A percentile compares a stretch with the other conserved stretches of the same genome.
These are phyloP conservation scores for Montipora capricornis DNA, from an alignment of 64 coral and sea anemone genomes.

Conservation along the genomic window DNA sequence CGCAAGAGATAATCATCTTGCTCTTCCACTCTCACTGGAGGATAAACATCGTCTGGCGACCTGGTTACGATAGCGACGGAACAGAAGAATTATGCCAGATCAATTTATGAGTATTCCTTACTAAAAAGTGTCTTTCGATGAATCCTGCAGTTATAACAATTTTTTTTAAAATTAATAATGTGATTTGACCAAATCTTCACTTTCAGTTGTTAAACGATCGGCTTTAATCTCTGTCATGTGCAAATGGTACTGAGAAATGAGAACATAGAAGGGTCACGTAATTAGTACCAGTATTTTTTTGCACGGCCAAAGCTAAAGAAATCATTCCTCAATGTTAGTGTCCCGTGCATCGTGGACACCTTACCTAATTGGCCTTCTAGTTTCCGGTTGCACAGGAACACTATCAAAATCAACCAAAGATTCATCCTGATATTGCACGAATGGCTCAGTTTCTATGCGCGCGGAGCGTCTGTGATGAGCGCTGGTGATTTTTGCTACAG, in stretches of 20 bases:
- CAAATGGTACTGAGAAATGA: too few species aligned
- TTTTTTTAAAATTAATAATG: too few species aligned
- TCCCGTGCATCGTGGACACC: background rate
- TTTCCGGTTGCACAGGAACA: constrained; percentile 88
- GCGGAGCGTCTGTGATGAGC: background rate
- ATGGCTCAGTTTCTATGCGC: constrained; percentile 10
- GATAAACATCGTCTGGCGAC: constrained; percentile 86
- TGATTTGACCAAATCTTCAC: too few species aligned
- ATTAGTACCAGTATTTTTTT: too few species aligned
- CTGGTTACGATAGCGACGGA: background rate
- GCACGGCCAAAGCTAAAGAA: too few species aligned
- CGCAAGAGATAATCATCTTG: constrained; percentile 86
- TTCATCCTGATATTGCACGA: constrained; percentile 68
- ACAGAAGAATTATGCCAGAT: background rate
- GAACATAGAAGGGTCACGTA: too few species aligned
- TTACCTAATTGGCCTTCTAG: constrained; percentile 70
- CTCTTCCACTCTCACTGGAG: constrained; percentile 81
- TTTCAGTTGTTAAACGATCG: too few species aligned
- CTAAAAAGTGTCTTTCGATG: too few species aligned
- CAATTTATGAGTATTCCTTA: background rate
- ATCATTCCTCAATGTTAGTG: too few species aligned
- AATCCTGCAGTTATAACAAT: too few species aligned
- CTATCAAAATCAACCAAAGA: constrained; percentile 84
- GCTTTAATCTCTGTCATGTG: too few species aligned
- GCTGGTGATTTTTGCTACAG: constrained; percentile 49